phyloP scores from a whole-genome alignment of 2,888 invertebrate genomes.

The Agriotes lineatus region DNA sequence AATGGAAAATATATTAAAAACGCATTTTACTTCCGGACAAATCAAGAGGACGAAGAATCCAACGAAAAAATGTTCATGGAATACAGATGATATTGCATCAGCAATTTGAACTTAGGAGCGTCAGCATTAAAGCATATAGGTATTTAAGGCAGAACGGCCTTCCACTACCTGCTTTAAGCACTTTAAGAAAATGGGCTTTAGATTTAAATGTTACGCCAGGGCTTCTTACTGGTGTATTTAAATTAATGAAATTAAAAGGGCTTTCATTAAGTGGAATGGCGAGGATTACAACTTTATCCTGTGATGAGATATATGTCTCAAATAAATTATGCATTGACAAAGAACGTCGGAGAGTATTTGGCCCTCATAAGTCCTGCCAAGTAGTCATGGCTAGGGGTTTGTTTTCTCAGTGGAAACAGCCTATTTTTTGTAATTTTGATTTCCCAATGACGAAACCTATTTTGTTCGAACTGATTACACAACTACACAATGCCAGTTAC shows the following conservation, averaged over 20 bases:
- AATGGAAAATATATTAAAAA: conserved; percentile 6
- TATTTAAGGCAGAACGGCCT: too few species aligned
- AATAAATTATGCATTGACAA: too few species aligned
- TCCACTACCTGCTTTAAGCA: too few species aligned
- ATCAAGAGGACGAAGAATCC: neutral
- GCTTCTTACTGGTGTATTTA: too few species aligned
- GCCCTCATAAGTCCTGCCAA: conserved; percentile 49
- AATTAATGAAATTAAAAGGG: too few species aligned
- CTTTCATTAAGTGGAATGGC: too few species aligned
- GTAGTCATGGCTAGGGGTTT: conserved; percentile 47
- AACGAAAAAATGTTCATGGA: conserved; percentile 20
- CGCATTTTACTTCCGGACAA: conserved; percentile 5
- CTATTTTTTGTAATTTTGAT: conserved; percentile 52
- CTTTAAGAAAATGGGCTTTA: too few species aligned
- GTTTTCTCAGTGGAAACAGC: conserved; percentile 51
- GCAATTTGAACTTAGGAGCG: conserved; percentile 39
- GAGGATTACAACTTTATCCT: too few species aligned
- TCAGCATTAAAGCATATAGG: conserved; percentile 43
- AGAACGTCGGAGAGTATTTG: conserved; percentile 42
- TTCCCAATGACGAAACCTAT: conserved; percentile 48
- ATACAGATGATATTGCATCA: conserved; percentile 35
- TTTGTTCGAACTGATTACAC: conserved; percentile 43
- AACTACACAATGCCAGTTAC: neutral
- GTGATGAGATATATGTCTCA: too few species aligned
- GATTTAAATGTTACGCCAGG: too few species aligned